These are phyloP conservation scores for Carabus problematicus DNA, from an alignment of 2,888 invertebrate species.

Conservation along the genomic window DNA sequence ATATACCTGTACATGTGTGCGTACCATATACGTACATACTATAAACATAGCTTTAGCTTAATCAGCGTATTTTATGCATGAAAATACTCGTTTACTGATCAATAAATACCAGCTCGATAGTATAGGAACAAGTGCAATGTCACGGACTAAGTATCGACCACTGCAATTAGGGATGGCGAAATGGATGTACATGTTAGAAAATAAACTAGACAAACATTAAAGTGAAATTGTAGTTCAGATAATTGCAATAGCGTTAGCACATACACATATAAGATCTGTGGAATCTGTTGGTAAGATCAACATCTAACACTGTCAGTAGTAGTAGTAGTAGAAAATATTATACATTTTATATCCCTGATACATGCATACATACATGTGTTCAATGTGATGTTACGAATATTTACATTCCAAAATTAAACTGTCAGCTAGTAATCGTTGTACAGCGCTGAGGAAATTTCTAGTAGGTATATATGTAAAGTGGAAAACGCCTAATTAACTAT, in stretches of 20 bases:
- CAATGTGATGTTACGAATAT: no score
- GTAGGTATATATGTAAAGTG: no score
- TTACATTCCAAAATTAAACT: no score
- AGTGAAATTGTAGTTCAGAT: slow-evolving; percentile 38
- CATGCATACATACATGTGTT: no score
- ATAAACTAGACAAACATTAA: slow-evolving; percentile 38
- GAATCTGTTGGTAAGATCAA: no score
- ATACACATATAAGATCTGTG: not conserved
- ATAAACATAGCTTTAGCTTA: slow-evolving; percentile 35
- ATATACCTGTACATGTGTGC: not conserved
- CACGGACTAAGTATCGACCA: slow-evolving; percentile 34
- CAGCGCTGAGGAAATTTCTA: no score
- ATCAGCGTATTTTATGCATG: slow-evolving; percentile 42
- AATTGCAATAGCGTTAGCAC: slow-evolving; percentile 23
- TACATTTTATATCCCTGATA: no score
- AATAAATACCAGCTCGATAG: slow-evolving; percentile 38
- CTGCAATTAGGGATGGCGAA: slow-evolving; percentile 39
- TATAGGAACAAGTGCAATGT: slow-evolving; percentile 37
- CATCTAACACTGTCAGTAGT: no score
- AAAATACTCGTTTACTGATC: slow-evolving; percentile 41
- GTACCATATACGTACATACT: slow-evolving; percentile 22
- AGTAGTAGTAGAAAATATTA: no score
- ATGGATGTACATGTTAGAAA: slow-evolving; percentile 40
- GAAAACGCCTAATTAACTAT: no score
- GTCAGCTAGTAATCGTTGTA: no score